Conservation (phyloP, 2,797 vertebrate genomes). For the Girardinus metallicus region DNA sequence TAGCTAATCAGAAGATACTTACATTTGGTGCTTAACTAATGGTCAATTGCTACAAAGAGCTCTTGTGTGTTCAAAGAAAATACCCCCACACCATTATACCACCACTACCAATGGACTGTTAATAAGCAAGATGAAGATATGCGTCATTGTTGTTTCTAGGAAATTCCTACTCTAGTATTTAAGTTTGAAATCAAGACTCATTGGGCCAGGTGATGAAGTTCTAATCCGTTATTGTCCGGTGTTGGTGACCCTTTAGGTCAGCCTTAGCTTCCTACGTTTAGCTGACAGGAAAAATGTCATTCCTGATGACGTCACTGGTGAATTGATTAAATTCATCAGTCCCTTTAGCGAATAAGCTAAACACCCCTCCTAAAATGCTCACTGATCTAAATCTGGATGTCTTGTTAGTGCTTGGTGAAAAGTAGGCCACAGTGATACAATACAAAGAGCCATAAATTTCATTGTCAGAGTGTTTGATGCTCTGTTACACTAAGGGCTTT, state of each 20-base stretch:
- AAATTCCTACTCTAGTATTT: not conserved
- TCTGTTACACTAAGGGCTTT: constrained; percentile 6
- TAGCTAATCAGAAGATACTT: not conserved
- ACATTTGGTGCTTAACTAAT: not conserved
- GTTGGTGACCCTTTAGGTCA: not conserved
- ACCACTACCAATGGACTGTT: not conserved
- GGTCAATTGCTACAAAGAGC: not conserved
- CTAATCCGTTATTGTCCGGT: not conserved
- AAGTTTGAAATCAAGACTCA: not conserved
- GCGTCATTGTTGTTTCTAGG: not conserved
- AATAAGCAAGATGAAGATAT: not conserved
- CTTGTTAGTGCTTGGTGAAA: constrained; percentile 31
- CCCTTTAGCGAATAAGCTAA: constrained; percentile 15
- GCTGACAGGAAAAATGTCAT: not conserved
- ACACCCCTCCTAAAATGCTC: not conserved
- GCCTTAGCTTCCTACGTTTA: not conserved
- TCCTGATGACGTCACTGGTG: too few species aligned
- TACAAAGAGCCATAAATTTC: constrained; percentile 18
- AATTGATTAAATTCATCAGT: not conserved
- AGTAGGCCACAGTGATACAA: constrained; percentile 35
- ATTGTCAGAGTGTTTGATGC: constrained; percentile 20
- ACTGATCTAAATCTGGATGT: constrained; percentile 32
- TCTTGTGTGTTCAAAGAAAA: not conserved
- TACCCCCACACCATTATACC: not conserved
- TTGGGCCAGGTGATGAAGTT: not conserved